Conservation (phyloP, 1,140 invertebrate genomes). For the Popillia japonica region DNA sequence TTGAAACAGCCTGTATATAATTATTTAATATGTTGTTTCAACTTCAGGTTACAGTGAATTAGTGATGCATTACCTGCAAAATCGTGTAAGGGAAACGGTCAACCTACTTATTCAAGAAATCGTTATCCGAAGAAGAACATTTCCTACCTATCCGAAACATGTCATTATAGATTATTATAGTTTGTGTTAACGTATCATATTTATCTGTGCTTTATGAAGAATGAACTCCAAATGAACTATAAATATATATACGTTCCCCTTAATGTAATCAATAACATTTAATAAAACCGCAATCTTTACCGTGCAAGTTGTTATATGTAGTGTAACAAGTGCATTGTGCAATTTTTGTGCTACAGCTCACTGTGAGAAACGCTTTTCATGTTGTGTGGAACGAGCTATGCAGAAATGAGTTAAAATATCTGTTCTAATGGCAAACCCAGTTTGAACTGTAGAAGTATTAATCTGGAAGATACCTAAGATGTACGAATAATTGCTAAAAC, state of each 20-base stretch:
- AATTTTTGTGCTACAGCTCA: too few relatives aligned
- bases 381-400: too few relatives aligned
- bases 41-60: not conserved
- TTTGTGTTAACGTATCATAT: slow-evolving; percentile 1
- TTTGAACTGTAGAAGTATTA: too few relatives aligned
- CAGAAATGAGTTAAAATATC: too few relatives aligned
- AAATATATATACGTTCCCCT: not conserved
- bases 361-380: too few relatives aligned
- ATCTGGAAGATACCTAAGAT: too few relatives aligned
- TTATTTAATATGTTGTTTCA: not conserved
- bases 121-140: not conserved
- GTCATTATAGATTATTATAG: not conserved
- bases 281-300: too few relatives aligned
- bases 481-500: too few relatives aligned
- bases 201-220: not conserved
- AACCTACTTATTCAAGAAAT: not conserved
- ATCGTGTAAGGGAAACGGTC: not conserved
- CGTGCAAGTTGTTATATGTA: too few relatives aligned
- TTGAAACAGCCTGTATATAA: too few relatives aligned
- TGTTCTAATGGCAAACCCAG: too few relatives aligned
- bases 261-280: not conserved
- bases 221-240: not conserved
- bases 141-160: not conserved
- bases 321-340: too few relatives aligned
- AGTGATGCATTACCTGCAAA: not conserved